phyloP scores from a whole-genome alignment of 2,888 invertebrate genomes.

The Tinea pellionella region DNA sequence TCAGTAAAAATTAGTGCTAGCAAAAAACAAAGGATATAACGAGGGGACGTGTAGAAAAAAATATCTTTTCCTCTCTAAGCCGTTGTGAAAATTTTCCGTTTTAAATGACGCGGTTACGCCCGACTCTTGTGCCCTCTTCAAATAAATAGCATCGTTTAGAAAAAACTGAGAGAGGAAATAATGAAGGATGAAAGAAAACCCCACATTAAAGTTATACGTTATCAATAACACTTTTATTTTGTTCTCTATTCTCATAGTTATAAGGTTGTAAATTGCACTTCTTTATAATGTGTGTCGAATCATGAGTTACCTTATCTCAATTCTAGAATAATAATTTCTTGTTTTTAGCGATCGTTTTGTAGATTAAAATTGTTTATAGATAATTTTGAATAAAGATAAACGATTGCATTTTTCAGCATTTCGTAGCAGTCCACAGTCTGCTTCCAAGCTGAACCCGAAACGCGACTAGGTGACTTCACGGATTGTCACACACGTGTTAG shows the following conservation, averaged over 20 bases:
- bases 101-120: slow-evolving; percentile 8
- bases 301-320: neutral
- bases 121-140: slow-evolving; percentile 6
- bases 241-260: neutral
- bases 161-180: slow-evolving; percentile 10
- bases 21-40: neutral
- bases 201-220: neutral
- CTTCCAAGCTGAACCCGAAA: too few relatives aligned
- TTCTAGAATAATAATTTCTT: too few relatives aligned
- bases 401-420: too few relatives aligned
- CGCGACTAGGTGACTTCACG: too few relatives aligned
- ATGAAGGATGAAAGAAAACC: slow-evolving; percentile 11
- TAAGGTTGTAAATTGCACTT: neutral
- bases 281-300: neutral
- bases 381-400: too few relatives aligned
- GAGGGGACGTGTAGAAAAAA: slow-evolving; percentile 11
- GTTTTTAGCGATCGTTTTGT: too few relatives aligned
- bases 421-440: too few relatives aligned
- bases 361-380: too few relatives aligned
- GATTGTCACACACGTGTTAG: too few relatives aligned
- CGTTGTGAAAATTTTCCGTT: slow-evolving; percentile 10
- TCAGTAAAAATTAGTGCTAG: neutral
- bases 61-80: neutral
- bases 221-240: neutral
- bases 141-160: slow-evolving; percentile 13